phyloP scores from a whole-genome alignment of 2,888 invertebrate genomes.

The Parnassius glacialis region DNA sequence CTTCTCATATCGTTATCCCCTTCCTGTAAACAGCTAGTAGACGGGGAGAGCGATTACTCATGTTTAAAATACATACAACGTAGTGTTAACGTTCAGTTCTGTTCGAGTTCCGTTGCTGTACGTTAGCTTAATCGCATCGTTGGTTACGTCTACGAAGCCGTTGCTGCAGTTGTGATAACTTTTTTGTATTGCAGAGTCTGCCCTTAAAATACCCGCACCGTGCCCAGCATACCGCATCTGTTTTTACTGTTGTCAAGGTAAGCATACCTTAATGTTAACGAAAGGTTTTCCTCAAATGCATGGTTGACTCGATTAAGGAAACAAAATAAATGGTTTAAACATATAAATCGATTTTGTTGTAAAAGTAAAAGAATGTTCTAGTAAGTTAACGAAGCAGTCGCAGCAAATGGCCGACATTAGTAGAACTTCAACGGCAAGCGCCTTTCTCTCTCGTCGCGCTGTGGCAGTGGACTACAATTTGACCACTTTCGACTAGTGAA shows the following conservation, averaged over 20 bases:
- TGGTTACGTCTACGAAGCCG: slow-evolving; percentile 44
- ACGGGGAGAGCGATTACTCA: slow-evolving; percentile 64
- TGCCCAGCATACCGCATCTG: slow-evolving; percentile 10
- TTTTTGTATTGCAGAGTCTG: slow-evolving; percentile 55
- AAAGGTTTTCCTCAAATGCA: slow-evolving; percentile 23
- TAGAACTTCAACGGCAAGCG: slow-evolving; percentile 44
- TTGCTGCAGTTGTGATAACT: slow-evolving; percentile 50
- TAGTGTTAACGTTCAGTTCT: slow-evolving; percentile 67
- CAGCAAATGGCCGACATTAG: slow-evolving; percentile 69
- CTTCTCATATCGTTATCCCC: slow-evolving; percentile 48
- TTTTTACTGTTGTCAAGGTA: slow-evolving; percentile 46
- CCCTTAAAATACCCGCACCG: slow-evolving; percentile 21
- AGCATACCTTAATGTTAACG: slow-evolving; percentile 38
- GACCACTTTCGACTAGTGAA: slow-evolving; percentile 45
- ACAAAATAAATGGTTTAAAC: slow-evolving; percentile 3
- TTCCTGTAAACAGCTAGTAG: slow-evolving; percentile 37
- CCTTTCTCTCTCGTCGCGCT: slow-evolving; percentile 56
- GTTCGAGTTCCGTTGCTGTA: slow-evolving; percentile 59
- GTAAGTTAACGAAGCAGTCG: slow-evolving; percentile 32
- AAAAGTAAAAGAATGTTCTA: slow-evolving; percentile 33
- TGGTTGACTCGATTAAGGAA: slow-evolving; percentile 15
- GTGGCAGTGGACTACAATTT: slow-evolving; percentile 32
- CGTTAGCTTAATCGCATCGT: slow-evolving; percentile 44
- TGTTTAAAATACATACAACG: slow-evolving; percentile 71
- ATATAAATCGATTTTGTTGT: slow-evolving; percentile 16